These are phyloP conservation scores for Latrodectus elegans DNA, from an alignment of 2,888 invertebrate species.

Conservation along the genomic window DNA sequence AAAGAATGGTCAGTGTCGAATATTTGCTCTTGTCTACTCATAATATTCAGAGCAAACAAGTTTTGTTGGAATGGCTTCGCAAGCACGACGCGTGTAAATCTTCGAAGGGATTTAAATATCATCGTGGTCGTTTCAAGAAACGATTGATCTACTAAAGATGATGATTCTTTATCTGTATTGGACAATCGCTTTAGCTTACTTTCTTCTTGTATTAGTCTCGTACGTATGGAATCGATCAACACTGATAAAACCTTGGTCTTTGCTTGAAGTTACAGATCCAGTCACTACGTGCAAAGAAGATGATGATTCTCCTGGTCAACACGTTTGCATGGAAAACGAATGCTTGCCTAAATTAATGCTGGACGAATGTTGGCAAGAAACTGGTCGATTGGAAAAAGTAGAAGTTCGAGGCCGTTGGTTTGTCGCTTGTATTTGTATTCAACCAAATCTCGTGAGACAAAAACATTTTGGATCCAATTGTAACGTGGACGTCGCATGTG, in stretches of 20 bases:
- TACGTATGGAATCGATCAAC: background rate
- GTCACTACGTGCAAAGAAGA: background rate
- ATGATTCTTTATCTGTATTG: background rate
- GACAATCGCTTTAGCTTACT: background rate
- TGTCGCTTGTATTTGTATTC: background rate
- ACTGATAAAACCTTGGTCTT: background rate
- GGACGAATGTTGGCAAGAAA: background rate
- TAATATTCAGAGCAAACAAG: constrained; percentile 14
- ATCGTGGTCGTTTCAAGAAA: background rate
- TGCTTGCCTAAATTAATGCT: background rate
- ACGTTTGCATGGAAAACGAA: background rate
- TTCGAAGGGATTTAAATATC: constrained; percentile 1
- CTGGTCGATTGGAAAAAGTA: background rate
- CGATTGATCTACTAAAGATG: constrained; percentile 8
- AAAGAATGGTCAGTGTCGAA: constrained; percentile 13
- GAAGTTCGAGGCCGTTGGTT: background rate
- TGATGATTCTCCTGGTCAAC: background rate
- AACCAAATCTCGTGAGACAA: constrained; percentile 2
- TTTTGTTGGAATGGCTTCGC: background rate
- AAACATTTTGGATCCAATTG: constrained; percentile 31
- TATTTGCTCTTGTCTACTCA: background rate
- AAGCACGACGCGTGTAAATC: background rate
- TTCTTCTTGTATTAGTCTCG: background rate
- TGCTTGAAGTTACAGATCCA: background rate
- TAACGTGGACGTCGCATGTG: constrained; percentile 1